Percentiles rank a stretch among this genome's conserved stretches.
These are phyloP conservation scores for Wasmannia auropunctata DNA, from an alignment of 1,140 invertebrate species.

Conservation along the genomic window DNA sequence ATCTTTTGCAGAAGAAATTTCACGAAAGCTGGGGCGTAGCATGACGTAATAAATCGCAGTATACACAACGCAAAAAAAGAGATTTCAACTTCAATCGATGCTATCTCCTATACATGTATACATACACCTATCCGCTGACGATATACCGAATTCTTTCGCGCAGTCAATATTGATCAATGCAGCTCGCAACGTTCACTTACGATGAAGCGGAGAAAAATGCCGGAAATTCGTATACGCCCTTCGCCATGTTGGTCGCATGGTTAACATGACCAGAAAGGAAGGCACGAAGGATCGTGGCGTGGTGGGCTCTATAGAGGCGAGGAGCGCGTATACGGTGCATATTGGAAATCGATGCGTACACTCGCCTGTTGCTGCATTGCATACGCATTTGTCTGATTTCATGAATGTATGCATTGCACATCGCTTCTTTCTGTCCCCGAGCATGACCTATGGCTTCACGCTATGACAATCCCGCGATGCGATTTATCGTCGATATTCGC, in stretches of 20 bases:
- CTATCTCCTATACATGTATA: neutral
- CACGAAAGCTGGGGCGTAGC: neutral
- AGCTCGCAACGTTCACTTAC: neutral
- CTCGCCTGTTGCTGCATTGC: slow-evolving; percentile 64
- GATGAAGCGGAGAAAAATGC: slow-evolving; percentile 34
- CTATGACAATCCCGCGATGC: neutral
- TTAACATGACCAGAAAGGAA: slow-evolving; percentile 25
- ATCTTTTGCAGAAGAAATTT: neutral
- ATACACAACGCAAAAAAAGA: neutral
- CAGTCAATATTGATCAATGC: slow-evolving; percentile 29
- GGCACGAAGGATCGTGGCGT: slow-evolving; percentile 36
- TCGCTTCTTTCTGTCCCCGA: neutral
- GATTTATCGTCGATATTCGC: neutral
- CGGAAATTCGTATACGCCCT: slow-evolving; percentile 24
- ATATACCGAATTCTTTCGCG: slow-evolving; percentile 29
- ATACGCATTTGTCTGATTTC: slow-evolving; percentile 67
- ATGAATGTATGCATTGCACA: slow-evolving; percentile 40
- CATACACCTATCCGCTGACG: neutral
- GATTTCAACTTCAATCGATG: slow-evolving; percentile 2
- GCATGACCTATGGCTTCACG: neutral
- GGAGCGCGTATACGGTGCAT: slow-evolving; percentile 26
- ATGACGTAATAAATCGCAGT: neutral
- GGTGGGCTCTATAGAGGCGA: slow-evolving; percentile 17
- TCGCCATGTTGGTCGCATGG: slow-evolving; percentile 12
- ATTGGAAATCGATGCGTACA: slow-evolving; percentile 69